A percentile compares a stretch with the other conserved stretches of the same genome.
Evolutionary conservation across 2,797 vertebrate genomes (phyloP).

Genomic region (Labroides dimidiatus): DNA sequence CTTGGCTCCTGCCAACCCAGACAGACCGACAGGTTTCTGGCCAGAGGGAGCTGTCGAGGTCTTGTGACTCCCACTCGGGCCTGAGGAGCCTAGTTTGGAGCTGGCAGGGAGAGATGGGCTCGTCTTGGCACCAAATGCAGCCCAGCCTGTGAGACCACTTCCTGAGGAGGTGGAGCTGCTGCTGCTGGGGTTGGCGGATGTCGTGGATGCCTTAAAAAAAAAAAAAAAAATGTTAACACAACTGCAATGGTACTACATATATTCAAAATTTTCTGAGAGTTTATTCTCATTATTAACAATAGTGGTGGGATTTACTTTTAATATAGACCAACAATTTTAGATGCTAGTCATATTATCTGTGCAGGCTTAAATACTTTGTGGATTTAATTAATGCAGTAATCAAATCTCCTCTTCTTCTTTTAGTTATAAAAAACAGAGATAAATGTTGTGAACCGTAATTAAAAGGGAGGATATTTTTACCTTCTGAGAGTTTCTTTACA

Average conservation of each 20-base stretch:
- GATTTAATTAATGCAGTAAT: too few species aligned
- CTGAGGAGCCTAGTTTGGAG: slow-evolving; percentile 88
- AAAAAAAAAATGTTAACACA: slow-evolving; percentile 1
- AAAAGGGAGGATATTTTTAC: not conserved
- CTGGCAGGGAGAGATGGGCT: slow-evolving; percentile 85
- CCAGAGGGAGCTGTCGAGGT: slow-evolving; percentile 82
- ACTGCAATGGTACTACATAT: not conserved
- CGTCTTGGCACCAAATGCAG: slow-evolving; percentile 95
- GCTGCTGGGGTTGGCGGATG: slow-evolving; percentile 88
- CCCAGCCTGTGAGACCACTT: slow-evolving; percentile 96
- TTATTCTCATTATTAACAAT: not conserved
- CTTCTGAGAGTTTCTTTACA: not conserved
- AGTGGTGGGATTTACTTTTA: not conserved
- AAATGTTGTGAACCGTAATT: too few species aligned
- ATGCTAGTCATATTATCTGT: not conserved
- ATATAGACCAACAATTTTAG: not conserved
- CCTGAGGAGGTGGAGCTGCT: slow-evolving; percentile 85
- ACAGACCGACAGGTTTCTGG: slow-evolving; percentile 92
- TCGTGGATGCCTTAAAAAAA: slow-evolving; percentile 82
- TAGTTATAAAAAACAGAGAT: too few species aligned
- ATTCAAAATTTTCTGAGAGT: not conserved
- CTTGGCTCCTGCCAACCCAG: slow-evolving; percentile 89
- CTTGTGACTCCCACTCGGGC: slow-evolving; percentile 85
- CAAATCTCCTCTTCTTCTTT: too few species aligned
- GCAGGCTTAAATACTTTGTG: not conserved